A percentile compares a stretch with the other conserved stretches of the same genome.
phyloP scores from a whole-genome alignment of 2,797 vertebrate species.

The Gadopsis marmoratus region DNA sequence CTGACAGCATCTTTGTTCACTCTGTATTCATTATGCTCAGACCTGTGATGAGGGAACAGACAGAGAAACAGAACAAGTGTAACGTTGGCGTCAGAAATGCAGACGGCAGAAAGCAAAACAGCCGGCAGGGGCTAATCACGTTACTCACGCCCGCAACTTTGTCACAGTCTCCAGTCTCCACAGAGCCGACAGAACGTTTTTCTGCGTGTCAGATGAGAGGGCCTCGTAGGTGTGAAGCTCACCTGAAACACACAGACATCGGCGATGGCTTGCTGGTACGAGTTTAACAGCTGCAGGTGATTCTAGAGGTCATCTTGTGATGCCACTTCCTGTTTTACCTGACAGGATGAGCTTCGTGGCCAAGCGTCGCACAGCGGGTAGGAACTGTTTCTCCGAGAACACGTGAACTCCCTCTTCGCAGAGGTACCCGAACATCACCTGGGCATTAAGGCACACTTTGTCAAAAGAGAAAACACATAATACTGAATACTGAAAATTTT shows the following conservation, averaged over 20 bases:
- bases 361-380: conserved; percentile 84
- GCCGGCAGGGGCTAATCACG: conserved; percentile 42
- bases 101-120: conserved; percentile 60
- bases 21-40: conserved; percentile 73
- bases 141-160: conserved; percentile 88
- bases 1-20: conserved; percentile 76
- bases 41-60: conserved; percentile 64
- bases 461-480: not conserved
- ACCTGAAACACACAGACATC: conserved; percentile 72
- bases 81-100: conserved; percentile 19
- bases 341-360: conserved; percentile 87
- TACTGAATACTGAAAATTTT: too few species aligned
- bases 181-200: conserved; percentile 89
- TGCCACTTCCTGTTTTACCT: conserved; percentile 78
- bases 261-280: not conserved
- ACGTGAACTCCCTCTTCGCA: conserved; percentile 78
- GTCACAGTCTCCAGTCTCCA: conserved; percentile 84
- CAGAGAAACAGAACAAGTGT: not conserved
- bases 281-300: not conserved
- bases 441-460: conserved; percentile 10
- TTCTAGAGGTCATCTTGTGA: not conserved
- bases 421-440: conserved; percentile 91
- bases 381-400: conserved; percentile 88
- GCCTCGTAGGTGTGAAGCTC: conserved; percentile 88
- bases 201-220: conserved; percentile 92